These are phyloP conservation scores for Trinorchestia longiramus DNA, from an alignment of 1,140 invertebrate genomes.

Conservation along the genomic window DNA sequence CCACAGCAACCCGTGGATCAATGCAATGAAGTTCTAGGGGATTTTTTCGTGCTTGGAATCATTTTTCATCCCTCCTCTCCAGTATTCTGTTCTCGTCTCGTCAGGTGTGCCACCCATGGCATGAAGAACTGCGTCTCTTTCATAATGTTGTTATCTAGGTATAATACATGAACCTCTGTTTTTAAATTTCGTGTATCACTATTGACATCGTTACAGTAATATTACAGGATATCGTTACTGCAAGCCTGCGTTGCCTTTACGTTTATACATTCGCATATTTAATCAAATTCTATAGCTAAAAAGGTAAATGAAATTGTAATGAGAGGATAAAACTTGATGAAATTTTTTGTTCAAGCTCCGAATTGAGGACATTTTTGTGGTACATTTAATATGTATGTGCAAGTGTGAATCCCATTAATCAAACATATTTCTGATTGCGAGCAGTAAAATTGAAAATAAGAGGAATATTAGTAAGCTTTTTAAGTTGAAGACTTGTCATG, in stretches of 20 bases:
- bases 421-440: neutral
- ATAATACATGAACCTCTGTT: no score
- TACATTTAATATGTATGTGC: neutral
- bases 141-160: no score
- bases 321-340: neutral
- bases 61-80: neutral
- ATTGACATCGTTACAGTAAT: no score
- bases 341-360: neutral
- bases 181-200: no score
- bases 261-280: no score
- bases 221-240: no score
- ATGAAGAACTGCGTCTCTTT: neutral
- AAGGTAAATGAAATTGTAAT: neutral
- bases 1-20: neutral
- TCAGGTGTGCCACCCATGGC: neutral
- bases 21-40: neutral
- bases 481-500: neutral
- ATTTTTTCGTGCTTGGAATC: neutral
- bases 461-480: neutral
- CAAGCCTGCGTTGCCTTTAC: no score
- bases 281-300: no score
- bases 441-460: neutral
- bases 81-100: neutral
- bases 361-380: neutral
- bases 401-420: neutral